Conservation (phyloP, 2,113 vertebrate species). For the Orthonyx spaldingii region DNA sequence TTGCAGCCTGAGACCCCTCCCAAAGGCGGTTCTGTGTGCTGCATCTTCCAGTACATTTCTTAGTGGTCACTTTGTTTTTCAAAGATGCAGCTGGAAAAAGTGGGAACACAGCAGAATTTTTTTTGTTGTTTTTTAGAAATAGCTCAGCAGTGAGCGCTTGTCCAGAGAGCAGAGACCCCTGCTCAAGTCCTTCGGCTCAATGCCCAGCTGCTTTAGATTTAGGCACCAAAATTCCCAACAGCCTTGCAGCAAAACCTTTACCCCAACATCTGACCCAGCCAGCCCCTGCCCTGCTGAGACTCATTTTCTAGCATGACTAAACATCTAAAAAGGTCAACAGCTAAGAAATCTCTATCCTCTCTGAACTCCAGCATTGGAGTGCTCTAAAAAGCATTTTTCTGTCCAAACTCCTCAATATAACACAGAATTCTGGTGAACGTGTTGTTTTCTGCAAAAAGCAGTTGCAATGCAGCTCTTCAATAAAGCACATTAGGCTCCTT, state of each 20-base stretch:
- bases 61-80: neutral
- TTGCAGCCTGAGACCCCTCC: neutral
- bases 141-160: neutral
- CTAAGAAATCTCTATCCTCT: neutral
- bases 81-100: neutral
- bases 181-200: neutral
- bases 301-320: neutral
- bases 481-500: neutral
- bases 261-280: neutral
- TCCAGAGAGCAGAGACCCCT: neutral
- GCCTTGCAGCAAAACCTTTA: neutral
- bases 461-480: neutral
- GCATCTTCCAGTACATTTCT: neutral
- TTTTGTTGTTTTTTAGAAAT: neutral
- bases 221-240: neutral
- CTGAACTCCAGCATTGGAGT: neutral
- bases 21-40: neutral
- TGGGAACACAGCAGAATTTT: neutral
- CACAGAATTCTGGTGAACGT: neutral
- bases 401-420: neutral
- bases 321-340: neutral
- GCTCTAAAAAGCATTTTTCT: neutral
- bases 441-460: neutral
- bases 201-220: neutral
- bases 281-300: neutral